Base-by-base conservation (phyloP, 64 coral and sea anemone species). In the Trachythela sp. region DNA sequence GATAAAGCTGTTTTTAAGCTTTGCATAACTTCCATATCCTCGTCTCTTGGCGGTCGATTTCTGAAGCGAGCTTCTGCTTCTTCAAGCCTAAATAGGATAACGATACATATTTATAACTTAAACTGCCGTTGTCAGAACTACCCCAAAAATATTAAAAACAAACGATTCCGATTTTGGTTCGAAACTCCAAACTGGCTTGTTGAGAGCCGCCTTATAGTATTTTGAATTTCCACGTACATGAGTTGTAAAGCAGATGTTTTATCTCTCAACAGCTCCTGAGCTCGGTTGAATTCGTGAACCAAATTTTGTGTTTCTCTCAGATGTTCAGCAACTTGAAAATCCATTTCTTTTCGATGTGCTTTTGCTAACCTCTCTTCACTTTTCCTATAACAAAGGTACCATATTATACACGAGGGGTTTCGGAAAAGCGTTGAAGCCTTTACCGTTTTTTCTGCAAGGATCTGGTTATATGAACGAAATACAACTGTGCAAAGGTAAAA, bases 231-330 rank as follows among this genome's bases (percentile, higher is more conserved):
- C n/a, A n/a, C 92, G 80, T 84, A 97, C 95, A 97, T 97, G 58
- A 97, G 72, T 45, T 97, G 95, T 7, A 97, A 84, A 29, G 95
- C 95, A 54, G 95, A 97, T 41, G 94, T 92, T 88, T 97, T 97
- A 59, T 94, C 92, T 75, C 90, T 92, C 9, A 94, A 90, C 27
- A 97, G 86, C 48, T 97, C 95, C 84, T 97, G 93, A 48, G 95
- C 91, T 85, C 95, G 84, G 45, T 97, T 97, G 48, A 97, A 97
- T 76, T 97, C 92, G 41, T 86, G 48, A 2, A 97, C 72, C 77
- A 97, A 50, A n/a, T 40, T 85, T 37, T 97, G 90, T 24, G 95
- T 97, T 80, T 97, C 95, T 8, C 90, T 84, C 22, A 97, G 70
- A 90, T 97, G 92, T 37, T 94, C 92, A 52, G 90, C 90, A 8